Evolutionary conservation across 1,140 invertebrate species (phyloP), one percentile per base, ranked within the genome.

Genomic region (Globodera ellingtonae): DNA sequence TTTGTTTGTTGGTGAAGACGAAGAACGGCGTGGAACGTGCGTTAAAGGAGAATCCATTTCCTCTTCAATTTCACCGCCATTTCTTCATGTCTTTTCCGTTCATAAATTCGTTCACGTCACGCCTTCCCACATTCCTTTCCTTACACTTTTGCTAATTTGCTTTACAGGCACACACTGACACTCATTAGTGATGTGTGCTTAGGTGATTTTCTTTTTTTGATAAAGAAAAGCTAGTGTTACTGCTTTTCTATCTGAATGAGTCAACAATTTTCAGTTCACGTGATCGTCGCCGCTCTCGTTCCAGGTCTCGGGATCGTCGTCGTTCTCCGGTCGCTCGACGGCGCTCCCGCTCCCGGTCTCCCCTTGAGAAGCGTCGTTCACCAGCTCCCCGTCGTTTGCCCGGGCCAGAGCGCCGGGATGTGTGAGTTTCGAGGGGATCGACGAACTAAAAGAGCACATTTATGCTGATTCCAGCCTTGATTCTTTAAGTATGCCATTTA

Each of bases 401-500:
- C 15, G 87, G 87, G 56, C 87, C 87, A 6, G 87, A 89, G 80
- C 72, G 87, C 13, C 83, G 87, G 21, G 87, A 89, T 81, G 87
- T 89, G 84, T 86, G 85, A 86, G 85, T 87, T 67, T 77, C 15
- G 50, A 65, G 9, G 13, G 56, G 10, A 10, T 18, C 47, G 66
- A 8, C 18, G 13, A 44, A 44, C 21, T 66, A 62, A 65, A 65
- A 67, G 48, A 46, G 24, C 47, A 62, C 69, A 67, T 62, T 77
- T 77, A 48, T 77, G 69, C 75, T 67, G 44, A 77, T 65, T 77
- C 69, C 74, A 82, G 79, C 35, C 71, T 76, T 84, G 70, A 69
- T 78, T 80, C 56, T 85, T 86, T 78, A 59, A 86, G 85, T n/a
- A 89, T 89, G 87, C 88, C 89, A 18, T 89, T 89, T 84, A 83